phyloP scores from a whole-genome alignment of 2,797 vertebrate species.

The Protosalanx chinensis region DNA sequence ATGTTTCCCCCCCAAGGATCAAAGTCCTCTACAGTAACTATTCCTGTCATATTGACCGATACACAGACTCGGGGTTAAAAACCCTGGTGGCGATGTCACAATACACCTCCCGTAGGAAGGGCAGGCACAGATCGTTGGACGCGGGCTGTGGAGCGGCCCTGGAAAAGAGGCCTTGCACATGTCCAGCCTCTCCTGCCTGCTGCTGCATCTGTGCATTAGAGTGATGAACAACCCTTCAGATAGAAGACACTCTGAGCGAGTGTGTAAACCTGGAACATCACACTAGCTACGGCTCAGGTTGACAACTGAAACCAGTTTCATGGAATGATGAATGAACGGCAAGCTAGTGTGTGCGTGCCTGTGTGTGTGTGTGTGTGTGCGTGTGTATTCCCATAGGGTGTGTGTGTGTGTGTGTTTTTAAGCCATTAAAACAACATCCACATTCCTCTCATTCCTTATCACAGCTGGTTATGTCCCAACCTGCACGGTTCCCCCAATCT shows the following conservation, averaged over 20 bases:
- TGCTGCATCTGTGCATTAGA: not conserved
- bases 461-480: not conserved
- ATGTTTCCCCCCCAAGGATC: slow-evolving; percentile 2
- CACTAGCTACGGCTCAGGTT: not conserved
- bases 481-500: not conserved
- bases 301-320: not conserved
- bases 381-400: not conserved
- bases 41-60: slow-evolving; percentile 51
- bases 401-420: not conserved
- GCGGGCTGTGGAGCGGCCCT: too few species aligned
- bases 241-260: not conserved
- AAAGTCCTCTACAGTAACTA: slow-evolving; percentile 11
- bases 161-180: too few species aligned
- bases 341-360: not conserved
- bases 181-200: too few species aligned
- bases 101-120: slow-evolving; percentile 33
- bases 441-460: not conserved
- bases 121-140: too few species aligned
- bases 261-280: not conserved
- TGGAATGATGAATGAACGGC: not conserved
- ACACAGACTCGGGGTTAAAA: slow-evolving; percentile 46
- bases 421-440: not conserved
- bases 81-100: slow-evolving; percentile 42
- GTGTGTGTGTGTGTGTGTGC: not conserved
- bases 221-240: not conserved